Evolutionary conservation across 2,888 invertebrate genomes (phyloP), one percentile per base, ranked within the genome.

Genomic region (Osedax frankpressi): DNA sequence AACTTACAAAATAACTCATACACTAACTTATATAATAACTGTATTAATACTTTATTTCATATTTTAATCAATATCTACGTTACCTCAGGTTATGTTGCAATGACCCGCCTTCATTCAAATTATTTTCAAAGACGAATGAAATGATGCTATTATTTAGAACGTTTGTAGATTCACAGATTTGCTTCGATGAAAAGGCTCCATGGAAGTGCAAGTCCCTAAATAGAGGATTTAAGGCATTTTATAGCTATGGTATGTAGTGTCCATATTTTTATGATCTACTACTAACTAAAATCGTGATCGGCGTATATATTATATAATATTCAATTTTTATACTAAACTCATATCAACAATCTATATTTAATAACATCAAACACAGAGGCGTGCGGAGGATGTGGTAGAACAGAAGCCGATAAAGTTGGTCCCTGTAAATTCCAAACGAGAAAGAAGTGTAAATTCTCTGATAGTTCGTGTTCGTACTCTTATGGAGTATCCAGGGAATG

Each of bases 141-240:
- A 80, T 80, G 80, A 70, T 80, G 67, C 78, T 80, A 1, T 67
- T 80, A 25, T 78, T 80, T 73, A 76, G 79, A 6, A 75, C 78
- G 3, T 77, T 74, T 74, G 59, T 69, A 3, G 76, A 76, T 59
- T 78, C 78, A n/a, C 30, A 71, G 6, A 69, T 62, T 6, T 78
- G 78, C 69, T 75, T 76, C 30, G 78, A 78, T 67, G 26, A 63
- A 14, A 76, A 73, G 28, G 76, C 74, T 44, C 76, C 76, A 11
- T 76, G 76, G 76, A 78, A 78, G 67, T 78, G 78, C 74, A 65
- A 73, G 26, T 19, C 69, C 3, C 28, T 75, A 19, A 69, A 70
- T 69, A 71, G 69, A 19, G 78, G 78, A 14, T 78, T 78, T 74
- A 75, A 75, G 30, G 78, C 77, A 27, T 73, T 6, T 6, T 44